Percentiles rank a stretch among this genome's conserved stretches.
phyloP scores from a whole-genome alignment of 2,888 invertebrate genomes.

The Nysson spinosus region DNA sequence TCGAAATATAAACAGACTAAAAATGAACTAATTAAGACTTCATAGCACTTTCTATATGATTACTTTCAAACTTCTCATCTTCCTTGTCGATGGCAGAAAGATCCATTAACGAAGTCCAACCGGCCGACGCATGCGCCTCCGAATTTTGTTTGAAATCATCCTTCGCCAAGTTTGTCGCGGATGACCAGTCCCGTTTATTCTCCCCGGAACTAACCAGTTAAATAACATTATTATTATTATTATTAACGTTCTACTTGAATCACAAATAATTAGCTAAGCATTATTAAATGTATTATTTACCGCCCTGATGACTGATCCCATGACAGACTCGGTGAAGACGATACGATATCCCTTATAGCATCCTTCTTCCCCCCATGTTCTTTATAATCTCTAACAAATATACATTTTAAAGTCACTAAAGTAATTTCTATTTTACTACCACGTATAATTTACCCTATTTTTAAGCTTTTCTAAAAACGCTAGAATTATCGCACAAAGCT shows the following conservation, averaged over 20 bases:
- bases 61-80: conserved; percentile 42
- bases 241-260: no score
- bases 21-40: not conserved
- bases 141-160: conserved; percentile 59
- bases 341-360: conserved; percentile 82
- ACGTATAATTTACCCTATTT: not conserved
- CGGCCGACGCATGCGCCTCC: conserved; percentile 48
- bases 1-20: not conserved
- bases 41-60: conserved; percentile 1
- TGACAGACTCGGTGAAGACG: conserved; percentile 88
- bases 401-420: not conserved
- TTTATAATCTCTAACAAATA: conserved; percentile 86
- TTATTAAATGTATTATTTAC: conserved; percentile 50
- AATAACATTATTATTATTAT: not conserved
- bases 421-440: not conserved
- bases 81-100: conserved; percentile 78
- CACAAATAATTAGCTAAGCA: no score
- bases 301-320: conserved; percentile 66
- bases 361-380: conserved; percentile 89
- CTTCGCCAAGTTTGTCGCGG: conserved; percentile 83
- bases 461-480: no score
- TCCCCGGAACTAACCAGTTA: conserved; percentile 48
- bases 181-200: conserved; percentile 85
- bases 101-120: conserved; percentile 91
- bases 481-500: no score